Evolutionary conservation across 2,888 invertebrate species (phyloP).

Genomic region (Mythimna ferrago): DNA sequence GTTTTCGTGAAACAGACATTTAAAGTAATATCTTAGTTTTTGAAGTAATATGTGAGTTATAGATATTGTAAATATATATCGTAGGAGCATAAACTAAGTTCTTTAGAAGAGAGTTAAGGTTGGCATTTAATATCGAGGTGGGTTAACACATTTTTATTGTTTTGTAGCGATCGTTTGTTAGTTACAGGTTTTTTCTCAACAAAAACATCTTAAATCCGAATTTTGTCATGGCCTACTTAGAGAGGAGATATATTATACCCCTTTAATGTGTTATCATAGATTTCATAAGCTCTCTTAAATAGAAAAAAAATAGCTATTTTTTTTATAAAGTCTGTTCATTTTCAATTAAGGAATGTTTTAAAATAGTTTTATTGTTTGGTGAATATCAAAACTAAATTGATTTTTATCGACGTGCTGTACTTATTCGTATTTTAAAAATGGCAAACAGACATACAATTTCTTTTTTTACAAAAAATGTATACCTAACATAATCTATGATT

Average conservation of each 20-base stretch:
- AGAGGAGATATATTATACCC: background rate
- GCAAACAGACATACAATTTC: background rate
- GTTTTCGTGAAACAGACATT: slow-evolving; percentile 48
- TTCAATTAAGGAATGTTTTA: background rate
- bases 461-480: too few relatives aligned
- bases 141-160: too few relatives aligned
- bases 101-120: slow-evolving; percentile 1
- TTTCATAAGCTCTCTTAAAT: background rate
- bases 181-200: background rate
- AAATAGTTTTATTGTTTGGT: background rate
- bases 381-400: background rate
- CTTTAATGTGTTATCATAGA: background rate
- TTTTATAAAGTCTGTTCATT: background rate
- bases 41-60: slow-evolving; percentile 8
- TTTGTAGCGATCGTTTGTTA: too few relatives aligned
- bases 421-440: background rate
- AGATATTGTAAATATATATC: slow-evolving; percentile 35
- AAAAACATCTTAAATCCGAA: slow-evolving; percentile 14
- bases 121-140: slow-evolving; percentile 1
- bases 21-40: slow-evolving; percentile 24
- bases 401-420: background rate
- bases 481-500: too few relatives aligned
- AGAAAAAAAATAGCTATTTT: background rate
- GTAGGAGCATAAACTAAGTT: background rate
- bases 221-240: background rate